Conservation (phyloP, 2,888 invertebrate genomes). For the Carcina quercana region DNA sequence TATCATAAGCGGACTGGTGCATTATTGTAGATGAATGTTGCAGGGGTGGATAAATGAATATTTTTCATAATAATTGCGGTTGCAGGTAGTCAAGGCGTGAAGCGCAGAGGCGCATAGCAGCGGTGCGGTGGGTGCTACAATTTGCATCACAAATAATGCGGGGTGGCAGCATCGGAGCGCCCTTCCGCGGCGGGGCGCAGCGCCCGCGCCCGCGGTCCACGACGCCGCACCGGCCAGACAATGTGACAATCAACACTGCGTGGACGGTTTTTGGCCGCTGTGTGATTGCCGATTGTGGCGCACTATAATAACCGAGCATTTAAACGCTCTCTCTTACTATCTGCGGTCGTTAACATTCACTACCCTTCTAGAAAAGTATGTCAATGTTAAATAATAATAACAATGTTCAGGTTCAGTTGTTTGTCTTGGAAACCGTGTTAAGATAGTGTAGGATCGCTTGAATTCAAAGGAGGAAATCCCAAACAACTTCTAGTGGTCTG, state of each 20-base stretch:
- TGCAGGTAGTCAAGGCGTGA: conserved; percentile 57
- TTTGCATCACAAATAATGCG: conserved; percentile 49
- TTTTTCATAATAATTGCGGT: conserved; percentile 66
- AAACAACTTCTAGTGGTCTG: too few species aligned
- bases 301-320: conserved; percentile 45
- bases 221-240: conserved; percentile 53
- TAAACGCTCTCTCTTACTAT: conserved; percentile 13
- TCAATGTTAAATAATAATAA: too few species aligned
- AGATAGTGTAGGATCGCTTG: too few species aligned
- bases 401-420: too few species aligned
- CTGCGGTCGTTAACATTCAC: too few species aligned
- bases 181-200: conserved; percentile 50
- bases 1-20: conserved; percentile 27
- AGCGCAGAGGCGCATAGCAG: conserved; percentile 33
- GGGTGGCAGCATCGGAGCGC: conserved; percentile 22
- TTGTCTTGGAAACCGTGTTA: too few species aligned
- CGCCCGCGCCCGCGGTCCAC: conserved; percentile 35
- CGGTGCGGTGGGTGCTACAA: conserved; percentile 41
- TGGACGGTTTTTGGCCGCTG: conserved; percentile 66
- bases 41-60: conserved; percentile 62
- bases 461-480: too few species aligned
- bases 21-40: conserved; percentile 47
- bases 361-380: too few species aligned
- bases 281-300: conserved; percentile 68
- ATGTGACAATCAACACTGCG: conserved; percentile 72